A percentile compares a stretch with the other conserved stretches of the same genome.
phyloP scores from a whole-genome alignment of 2,888 invertebrate species.

The Aquatica leii region DNA sequence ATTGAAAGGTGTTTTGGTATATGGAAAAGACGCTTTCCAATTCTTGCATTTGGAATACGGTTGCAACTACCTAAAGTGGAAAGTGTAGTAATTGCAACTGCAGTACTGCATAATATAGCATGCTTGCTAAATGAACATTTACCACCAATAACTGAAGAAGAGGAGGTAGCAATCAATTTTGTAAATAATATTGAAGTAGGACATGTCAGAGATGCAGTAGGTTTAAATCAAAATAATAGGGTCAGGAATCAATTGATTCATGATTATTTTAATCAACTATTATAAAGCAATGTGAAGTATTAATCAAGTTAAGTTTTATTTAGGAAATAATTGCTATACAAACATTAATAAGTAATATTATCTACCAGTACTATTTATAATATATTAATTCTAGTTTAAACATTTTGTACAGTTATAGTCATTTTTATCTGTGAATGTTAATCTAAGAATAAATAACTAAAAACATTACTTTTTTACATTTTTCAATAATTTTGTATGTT shows the following conservation, averaged over 20 bases:
- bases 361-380: background rate
- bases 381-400: background rate
- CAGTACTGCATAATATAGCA: slow-evolving; percentile 6
- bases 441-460: slow-evolving; percentile 1
- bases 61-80: slow-evolving; percentile 10
- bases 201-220: slow-evolving; percentile 1
- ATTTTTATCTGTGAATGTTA: slow-evolving; percentile 6
- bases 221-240: slow-evolving; percentile 3
- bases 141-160: slow-evolving; percentile 13
- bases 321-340: background rate
- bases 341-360: background rate
- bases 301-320: slow-evolving; percentile 5
- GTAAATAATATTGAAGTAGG: slow-evolving; percentile 11
- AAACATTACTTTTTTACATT: background rate
- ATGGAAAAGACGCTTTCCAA: slow-evolving; percentile 2
- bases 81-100: slow-evolving; percentile 8
- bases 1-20: background rate
- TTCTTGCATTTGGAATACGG: slow-evolving; percentile 9
- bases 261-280: slow-evolving; percentile 3
- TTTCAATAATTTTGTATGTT: background rate
- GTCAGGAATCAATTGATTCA: slow-evolving; percentile 5
- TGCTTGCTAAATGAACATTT: slow-evolving; percentile 13
- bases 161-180: slow-evolving; percentile 9
- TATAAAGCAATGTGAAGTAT: slow-evolving; percentile 3
- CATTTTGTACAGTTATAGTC: background rate